Conservation (phyloP, 2,888 invertebrate species). For the Tricholauxania praeusta region DNA sequence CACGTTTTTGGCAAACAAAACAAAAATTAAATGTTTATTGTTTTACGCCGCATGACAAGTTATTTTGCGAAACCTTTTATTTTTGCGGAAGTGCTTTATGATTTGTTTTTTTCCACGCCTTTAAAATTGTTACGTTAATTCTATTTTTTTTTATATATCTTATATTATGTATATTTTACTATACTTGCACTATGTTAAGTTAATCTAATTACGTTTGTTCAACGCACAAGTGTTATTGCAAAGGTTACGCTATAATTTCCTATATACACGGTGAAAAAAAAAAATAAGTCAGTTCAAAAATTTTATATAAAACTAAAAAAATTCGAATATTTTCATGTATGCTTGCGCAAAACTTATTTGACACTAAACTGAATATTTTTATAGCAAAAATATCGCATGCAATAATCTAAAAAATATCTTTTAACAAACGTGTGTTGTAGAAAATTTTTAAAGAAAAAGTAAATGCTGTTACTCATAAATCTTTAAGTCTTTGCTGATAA, state of each 20-base stretch:
- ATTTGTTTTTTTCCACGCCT: neutral
- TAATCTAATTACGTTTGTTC: constrained; percentile 20
- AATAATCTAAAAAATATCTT: too few species aligned
- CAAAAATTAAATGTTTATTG: neutral
- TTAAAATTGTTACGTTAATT: constrained; percentile 4
- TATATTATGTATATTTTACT: neutral
- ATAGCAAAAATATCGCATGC: too few species aligned
- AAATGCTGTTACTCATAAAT: too few species aligned
- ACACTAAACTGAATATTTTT: too few species aligned
- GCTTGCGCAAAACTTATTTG: too few species aligned
- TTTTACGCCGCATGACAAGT: neutral
- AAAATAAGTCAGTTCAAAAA: too few species aligned
- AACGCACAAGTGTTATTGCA: neutral
- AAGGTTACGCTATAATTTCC: neutral
- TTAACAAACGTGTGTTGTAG: too few species aligned
- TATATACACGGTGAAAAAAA: neutral
- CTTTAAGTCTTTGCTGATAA: too few species aligned
- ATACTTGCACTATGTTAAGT: neutral
- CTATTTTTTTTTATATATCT: neutral
- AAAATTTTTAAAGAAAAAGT: too few species aligned
- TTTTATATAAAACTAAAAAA: too few species aligned
- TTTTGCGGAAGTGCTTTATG: constrained; percentile 16
- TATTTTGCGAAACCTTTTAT: neutral
- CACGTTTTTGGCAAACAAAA: neutral
- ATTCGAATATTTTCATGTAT: too few species aligned